Evolutionary conservation across 2,888 invertebrate species (phyloP), one percentile per base, ranked within the genome.

Genomic region (Zaprionus lineosus): DNA sequence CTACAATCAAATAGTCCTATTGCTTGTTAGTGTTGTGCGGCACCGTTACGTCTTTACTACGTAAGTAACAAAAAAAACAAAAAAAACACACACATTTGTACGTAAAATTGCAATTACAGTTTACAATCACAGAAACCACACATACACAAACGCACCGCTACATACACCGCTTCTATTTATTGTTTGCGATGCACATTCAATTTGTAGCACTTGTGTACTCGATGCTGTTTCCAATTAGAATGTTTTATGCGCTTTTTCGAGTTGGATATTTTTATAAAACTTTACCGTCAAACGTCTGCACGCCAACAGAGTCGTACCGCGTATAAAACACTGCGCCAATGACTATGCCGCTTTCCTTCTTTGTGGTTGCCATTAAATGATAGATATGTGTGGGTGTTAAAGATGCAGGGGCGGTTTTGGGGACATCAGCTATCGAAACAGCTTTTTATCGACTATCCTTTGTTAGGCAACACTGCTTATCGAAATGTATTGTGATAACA

Each of bases 291-390:
- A 56, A 73, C 73, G 64, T 72, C 72, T 66, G 72, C 69, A 73
- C 73, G 74, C 69, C 64, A 73, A 53, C 69, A 72, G 43, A 68
- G 59, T 64, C 68, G 68, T 69, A 68, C 55, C 60, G 68, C 73
- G 64, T 73, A 68, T 71, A 63, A 72, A 62, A 36, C 53, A 58
- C 51, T 70, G 36, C 34, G 48, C 70, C 58, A 60, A 52, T 51
- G 62, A 53, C 50, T 52, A 46, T 72, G 46, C 71, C 59, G 62
- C 73, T 67, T 58, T 19, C 24, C 50, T 56, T 21, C 41, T 40
- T 19, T 56, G 18, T 18, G 21, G 9, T n/a, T 43, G 18, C 29
- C n/a, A 33, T 14, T 11, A 5, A 29, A 9, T 19, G 28, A 37
- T 36, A 11, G 50, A 34, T 19, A 15, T 40, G 28, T 43, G n/a